Evolutionary conservation across 2,888 invertebrate species (phyloP), one percentile per base, ranked within the genome.

Genomic region (Mesoligia furuncula): DNA sequence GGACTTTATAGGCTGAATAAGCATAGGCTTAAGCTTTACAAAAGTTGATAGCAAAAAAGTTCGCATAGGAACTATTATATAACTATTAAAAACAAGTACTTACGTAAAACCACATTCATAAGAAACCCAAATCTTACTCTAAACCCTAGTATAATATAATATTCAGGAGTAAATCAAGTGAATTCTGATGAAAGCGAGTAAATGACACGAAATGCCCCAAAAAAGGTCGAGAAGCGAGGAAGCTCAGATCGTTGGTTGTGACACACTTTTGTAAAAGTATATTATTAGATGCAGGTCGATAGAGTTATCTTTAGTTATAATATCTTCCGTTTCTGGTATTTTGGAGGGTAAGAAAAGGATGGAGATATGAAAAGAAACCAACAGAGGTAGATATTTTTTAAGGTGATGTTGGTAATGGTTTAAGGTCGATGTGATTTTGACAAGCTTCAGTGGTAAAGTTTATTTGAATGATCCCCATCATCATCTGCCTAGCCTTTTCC

Each of bases 81-180:
- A 51, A 45, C 11, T 1, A 48, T 17, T 17, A 5, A 51, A 42
- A 17, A 27, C 17, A 39, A 17, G 8, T 5, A 9, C 9, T 9
- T 42, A 48, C 1, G 0, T 42, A 48, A 42, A 51, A 8, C 69
- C 17, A 27, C 17, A 64, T 71, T 71, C 45, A 36, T 4, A 54
- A 2, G 4, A 69, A 45, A 54, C 15, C 24, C n/a, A 27, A 64
- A 64, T 48, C 27, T 45, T 45, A 73, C 39, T 59, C 36, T 24
- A 24, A 45, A 59, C 42, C 80, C 15, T 66, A 59, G 8, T 31
- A 36, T 42, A 31, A 73, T 81, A 24, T 66, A 64, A 85, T 76
- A 83, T 84, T 85, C 67, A 73, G 48, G 48, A 77, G 78, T 83
- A 88, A 87, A 88, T 88, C 88, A 87, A 83, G 77, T 79, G 79